These are phyloP conservation scores for Geopemphigus sp. DNA, from an alignment of 1,140 invertebrate genomes.

Conservation along the genomic window DNA sequence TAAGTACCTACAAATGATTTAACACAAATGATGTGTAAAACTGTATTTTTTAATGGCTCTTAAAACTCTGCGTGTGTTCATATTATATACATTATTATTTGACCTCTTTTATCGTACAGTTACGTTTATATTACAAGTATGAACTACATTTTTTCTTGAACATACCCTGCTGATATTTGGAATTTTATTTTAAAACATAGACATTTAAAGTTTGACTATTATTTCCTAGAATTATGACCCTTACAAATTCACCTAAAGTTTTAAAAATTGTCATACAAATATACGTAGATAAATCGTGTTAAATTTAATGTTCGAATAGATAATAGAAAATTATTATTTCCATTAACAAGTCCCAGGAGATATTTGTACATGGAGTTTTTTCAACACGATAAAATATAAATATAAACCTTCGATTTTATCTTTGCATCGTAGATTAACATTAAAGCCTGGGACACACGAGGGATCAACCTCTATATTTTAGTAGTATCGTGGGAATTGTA, in stretches of 20 bases:
- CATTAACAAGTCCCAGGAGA: neutral
- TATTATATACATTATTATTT: conserved; percentile 3
- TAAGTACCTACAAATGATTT: neutral
- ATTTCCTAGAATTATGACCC: no score
- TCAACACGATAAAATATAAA: conserved; percentile 12
- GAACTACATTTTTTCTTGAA: no score
- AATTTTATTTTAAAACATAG: no score
- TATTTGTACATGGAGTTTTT: conserved; percentile 13
- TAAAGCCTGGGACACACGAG: conserved; percentile 1
- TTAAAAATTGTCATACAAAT: no score
- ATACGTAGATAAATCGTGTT: neutral
- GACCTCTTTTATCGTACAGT: neutral
- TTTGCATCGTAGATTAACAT: conserved; percentile 41
- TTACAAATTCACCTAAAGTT: no score
- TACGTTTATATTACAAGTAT: neutral
- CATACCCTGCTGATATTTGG: no score
- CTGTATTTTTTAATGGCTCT: neutral
- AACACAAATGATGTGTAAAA: neutral
- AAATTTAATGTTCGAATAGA: neutral
- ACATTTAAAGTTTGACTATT: no score
- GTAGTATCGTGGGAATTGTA: conserved; percentile 29
- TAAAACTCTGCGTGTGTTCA: conserved; percentile 8
- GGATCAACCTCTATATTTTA: conserved; percentile 34
- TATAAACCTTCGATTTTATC: conserved; percentile 12
- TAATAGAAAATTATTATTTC: conserved; percentile 3